phyloP scores from a whole-genome alignment of 2,888 invertebrate genomes.

The Tiliacea citrago region DNA sequence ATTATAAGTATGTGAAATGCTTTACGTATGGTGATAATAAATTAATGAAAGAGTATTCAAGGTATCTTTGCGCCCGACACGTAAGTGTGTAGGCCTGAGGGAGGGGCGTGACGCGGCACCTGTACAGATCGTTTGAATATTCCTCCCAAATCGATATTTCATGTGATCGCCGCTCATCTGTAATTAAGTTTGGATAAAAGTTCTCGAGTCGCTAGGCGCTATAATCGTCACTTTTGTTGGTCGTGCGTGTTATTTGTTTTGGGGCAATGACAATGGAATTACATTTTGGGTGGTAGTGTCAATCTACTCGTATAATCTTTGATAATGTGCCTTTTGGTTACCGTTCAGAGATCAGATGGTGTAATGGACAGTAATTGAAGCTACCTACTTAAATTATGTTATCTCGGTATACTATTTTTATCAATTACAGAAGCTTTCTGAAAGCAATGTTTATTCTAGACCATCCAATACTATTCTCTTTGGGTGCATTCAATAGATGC shows the following conservation, averaged over 20 bases:
- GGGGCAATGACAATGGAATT: slow-evolving; percentile 47
- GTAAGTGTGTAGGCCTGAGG: slow-evolving; percentile 83
- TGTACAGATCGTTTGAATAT: slow-evolving; percentile 84
- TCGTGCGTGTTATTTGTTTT: slow-evolving; percentile 65
- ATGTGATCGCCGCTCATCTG: slow-evolving; percentile 83
- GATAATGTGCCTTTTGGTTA: not conserved
- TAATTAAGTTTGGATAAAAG: slow-evolving; percentile 87
- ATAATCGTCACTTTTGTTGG: slow-evolving; percentile 79
- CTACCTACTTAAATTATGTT: not conserved
- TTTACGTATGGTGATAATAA: slow-evolving; percentile 71
- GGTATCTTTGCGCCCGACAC: slow-evolving; percentile 66
- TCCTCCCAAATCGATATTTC: slow-evolving; percentile 88
- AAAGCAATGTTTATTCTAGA: not conserved
- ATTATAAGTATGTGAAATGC: slow-evolving; percentile 66
- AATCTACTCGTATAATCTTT: slow-evolving; percentile 21
- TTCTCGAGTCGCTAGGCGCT: slow-evolving; percentile 83
- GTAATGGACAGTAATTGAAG: not conserved
- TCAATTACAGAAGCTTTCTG: not conserved
- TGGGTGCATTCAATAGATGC: not conserved
- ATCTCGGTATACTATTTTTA: not conserved
- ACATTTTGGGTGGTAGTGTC: slow-evolving; percentile 49
- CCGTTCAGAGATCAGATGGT: not conserved
- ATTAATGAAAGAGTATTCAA: slow-evolving; percentile 77
- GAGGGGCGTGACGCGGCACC: slow-evolving; percentile 85
- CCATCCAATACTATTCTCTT: not conserved